Conservation (phyloP, 2,113 vertebrate genomes). For the Kryptolebias marmoratus region DNA sequence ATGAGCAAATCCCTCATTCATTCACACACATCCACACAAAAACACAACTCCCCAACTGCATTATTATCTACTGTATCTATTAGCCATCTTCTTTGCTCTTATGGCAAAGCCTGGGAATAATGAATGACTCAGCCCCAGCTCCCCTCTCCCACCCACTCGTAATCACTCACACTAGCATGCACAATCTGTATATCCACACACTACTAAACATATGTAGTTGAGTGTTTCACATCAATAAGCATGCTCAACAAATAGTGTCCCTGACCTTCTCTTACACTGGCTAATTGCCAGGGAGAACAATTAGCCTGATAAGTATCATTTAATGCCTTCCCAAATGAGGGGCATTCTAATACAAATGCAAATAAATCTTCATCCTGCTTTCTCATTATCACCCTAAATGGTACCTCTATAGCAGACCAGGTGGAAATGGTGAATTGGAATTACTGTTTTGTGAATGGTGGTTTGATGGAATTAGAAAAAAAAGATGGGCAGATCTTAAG, state of each 20-base stretch:
- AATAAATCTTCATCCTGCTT: constrained; percentile 65
- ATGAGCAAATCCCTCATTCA: constrained; percentile 1
- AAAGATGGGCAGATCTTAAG: constrained; percentile 32
- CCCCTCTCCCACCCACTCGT: constrained; percentile 24
- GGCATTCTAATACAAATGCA: constrained; percentile 63
- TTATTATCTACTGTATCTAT: constrained; percentile 51
- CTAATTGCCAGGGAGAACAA: constrained; percentile 71
- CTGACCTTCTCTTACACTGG: constrained; percentile 44
- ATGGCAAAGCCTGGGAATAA: constrained; percentile 30
- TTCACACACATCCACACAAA: constrained; percentile 4
- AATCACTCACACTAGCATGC: constrained; percentile 34
- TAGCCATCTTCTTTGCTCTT: constrained; percentile 35
- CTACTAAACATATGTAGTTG: constrained; percentile 33
- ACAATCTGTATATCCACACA: constrained; percentile 38
- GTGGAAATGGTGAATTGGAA: constrained; percentile 39
- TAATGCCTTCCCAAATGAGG: constrained; percentile 57
- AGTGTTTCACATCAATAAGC: constrained; percentile 54
- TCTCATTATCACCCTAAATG: constrained; percentile 67
- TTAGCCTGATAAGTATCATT: constrained; percentile 70
- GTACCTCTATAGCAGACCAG: constrained; percentile 52
- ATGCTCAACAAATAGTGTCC: constrained; percentile 38
- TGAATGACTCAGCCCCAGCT: constrained; percentile 9
- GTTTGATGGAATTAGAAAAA: constrained; percentile 66
- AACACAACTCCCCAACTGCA: constrained; percentile 5
- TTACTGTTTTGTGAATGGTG: constrained; percentile 61